Base-by-base conservation (phyloP, 2,888 invertebrate genomes). In the Lithophane ornitopus region DNA sequence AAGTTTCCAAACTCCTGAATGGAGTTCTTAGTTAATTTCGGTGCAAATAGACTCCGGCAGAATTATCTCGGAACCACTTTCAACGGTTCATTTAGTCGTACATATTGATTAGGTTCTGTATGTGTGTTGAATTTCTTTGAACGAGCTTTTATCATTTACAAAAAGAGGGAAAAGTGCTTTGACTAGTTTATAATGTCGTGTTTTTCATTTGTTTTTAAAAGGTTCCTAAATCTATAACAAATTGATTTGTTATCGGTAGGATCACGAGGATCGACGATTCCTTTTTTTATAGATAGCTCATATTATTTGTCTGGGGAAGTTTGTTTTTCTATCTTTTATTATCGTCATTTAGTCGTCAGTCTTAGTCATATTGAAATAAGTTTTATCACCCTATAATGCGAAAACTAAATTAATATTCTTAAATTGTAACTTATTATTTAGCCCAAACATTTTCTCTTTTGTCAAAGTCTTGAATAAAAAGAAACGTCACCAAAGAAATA, bases 1-100 rank as follows among this genome's bases (percentile, higher is more conserved):
- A 94, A 94, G 92, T 94, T 93, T 78, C 87, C 79, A 91, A 94
- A 93, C 94, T 91, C 89, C 90, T 92, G 91, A 94, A 94, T 94
- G 88, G 93, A 93, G 90, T 92, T 92, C 90, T 90, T 89, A 90
- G 92, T 93, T 93, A 94, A 94, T 94, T 94, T 93, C 84, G 88
- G 91, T 89, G 90, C 90, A 93, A 94, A 94, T 94, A 92, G 91
- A 93, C 89, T 85, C 80, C 72, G 75, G 44, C 79, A 68, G 78
- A 88, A 86, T 86, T 88, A 89, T 85, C 80, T 87, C 26, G 41
- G 65, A 84, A 84, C 69, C 74, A 79, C 67, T 82, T 84, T 81
- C 76, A 68, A 72, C 67, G 79, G 61, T 71, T 84, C 70, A 77
- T 87, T 85, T 75, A 79, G 69, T 74, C 54, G 44, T 78, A 78